Conservation (phyloP, 2,888 invertebrate genomes). For the Hesperia comma region DNA sequence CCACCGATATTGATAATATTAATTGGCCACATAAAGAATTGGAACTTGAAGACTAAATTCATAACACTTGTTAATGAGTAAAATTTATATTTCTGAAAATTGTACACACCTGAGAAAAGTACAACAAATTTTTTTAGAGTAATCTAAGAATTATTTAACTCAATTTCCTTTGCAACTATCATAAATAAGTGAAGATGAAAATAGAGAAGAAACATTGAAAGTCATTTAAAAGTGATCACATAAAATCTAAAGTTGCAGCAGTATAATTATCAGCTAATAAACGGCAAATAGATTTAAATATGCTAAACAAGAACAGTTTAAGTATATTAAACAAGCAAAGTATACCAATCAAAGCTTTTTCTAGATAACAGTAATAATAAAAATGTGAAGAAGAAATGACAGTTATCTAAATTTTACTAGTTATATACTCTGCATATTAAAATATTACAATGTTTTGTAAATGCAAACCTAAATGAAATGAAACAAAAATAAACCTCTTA, state of each 20-base stretch:
- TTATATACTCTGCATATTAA: conserved; percentile 49
- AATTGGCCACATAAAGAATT: conserved; percentile 62
- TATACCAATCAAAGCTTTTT: conserved; percentile 34
- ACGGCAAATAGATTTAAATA: conserved; percentile 52
- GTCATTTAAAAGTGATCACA: conserved; percentile 60
- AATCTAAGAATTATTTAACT: conserved; percentile 66
- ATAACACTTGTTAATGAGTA: conserved; percentile 66
- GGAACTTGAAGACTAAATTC: conserved; percentile 59
- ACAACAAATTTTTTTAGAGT: conserved; percentile 73
- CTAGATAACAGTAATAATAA: conserved; percentile 38
- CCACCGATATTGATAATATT: conserved; percentile 54
- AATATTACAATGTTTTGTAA: conserved; percentile 59
- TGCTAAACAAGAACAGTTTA: conserved; percentile 46
- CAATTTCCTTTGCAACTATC: conserved; percentile 66
- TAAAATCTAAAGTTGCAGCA: conserved; percentile 63
- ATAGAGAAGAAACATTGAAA: conserved; percentile 66
- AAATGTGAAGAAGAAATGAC: conserved; percentile 36
- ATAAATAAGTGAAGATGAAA: conserved; percentile 71
- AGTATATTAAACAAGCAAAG: conserved; percentile 39
- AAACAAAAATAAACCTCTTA: conserved; percentile 76
- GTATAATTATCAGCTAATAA: conserved; percentile 60
- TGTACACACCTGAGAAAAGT: conserved; percentile 81
- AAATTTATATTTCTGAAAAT: conserved; percentile 83
- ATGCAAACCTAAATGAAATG: conserved; percentile 67
- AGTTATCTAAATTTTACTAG: conserved; percentile 37